Conservation (phyloP, 2,888 invertebrate genomes). For the Augochlorella aurata region DNA sequence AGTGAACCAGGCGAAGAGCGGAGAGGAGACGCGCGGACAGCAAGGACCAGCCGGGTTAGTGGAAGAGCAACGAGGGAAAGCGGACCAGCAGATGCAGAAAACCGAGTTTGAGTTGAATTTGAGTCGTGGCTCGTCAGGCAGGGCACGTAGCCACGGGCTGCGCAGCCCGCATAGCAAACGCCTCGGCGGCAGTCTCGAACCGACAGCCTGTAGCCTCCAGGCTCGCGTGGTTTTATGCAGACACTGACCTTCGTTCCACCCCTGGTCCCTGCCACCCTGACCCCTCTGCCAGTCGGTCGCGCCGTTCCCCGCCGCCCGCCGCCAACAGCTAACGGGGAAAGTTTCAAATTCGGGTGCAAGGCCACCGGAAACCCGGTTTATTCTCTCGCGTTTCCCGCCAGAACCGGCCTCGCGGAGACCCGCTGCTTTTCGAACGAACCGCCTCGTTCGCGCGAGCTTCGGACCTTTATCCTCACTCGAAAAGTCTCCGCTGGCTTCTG, state of each 20-base stretch:
- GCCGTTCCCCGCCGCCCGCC: slow-evolving; percentile 52
- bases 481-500: neutral
- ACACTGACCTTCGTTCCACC: slow-evolving; percentile 81
- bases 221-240: slow-evolving; percentile 80
- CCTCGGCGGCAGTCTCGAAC: slow-evolving; percentile 67
- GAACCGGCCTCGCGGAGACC: neutral
- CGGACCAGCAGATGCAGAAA: slow-evolving; percentile 76
- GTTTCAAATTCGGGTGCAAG: slow-evolving; percentile 81
- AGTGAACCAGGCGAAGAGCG: neutral
- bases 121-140: slow-evolving; percentile 80
- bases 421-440: neutral
- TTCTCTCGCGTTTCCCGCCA: slow-evolving; percentile 45
- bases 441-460: neutral
- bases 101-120: slow-evolving; percentile 80
- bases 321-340: slow-evolving; percentile 75
- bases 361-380: slow-evolving; percentile 75
- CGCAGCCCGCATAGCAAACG: slow-evolving; percentile 81
- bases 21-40: slow-evolving; percentile 11
- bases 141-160: slow-evolving; percentile 79
- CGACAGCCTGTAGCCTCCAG: slow-evolving; percentile 75
- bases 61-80: slow-evolving; percentile 65
- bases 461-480: neutral
- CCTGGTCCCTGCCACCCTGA: slow-evolving; percentile 57
- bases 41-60: slow-evolving; percentile 28
- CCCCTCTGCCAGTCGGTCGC: slow-evolving; percentile 39